These are phyloP conservation scores for Procapra przewalskii DNA, from an alignment of 2,113 vertebrate species.

Conservation along the genomic window DNA sequence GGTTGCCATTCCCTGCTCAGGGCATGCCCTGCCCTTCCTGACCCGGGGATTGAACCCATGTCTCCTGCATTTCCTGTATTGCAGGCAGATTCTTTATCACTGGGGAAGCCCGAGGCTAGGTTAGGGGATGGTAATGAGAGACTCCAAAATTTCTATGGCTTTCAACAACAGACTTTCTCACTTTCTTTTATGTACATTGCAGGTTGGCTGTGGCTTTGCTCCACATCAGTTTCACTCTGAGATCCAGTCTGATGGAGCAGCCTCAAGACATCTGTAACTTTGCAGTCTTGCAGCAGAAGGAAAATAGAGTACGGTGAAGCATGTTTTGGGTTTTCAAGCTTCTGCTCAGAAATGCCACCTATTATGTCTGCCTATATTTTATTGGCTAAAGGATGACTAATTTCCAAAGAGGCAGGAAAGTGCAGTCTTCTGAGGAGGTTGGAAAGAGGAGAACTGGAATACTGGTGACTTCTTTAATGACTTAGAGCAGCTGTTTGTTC, in stretches of 20 bases:
- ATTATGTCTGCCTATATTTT: not conserved
- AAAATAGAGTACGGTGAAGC: not conserved
- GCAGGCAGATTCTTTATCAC: not conserved
- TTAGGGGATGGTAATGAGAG: not conserved
- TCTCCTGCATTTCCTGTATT: not conserved
- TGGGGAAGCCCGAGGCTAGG: not conserved
- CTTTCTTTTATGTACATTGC: not conserved
- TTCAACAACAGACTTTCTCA: not conserved
- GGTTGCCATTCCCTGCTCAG: not conserved
- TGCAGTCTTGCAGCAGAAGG: not conserved
- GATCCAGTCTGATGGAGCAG: not conserved
- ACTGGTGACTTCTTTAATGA: not conserved
- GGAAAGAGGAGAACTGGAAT: not conserved
- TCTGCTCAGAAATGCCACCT: slow-evolving; percentile 26
- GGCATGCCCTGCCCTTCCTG: not conserved
- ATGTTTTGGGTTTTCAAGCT: not conserved
- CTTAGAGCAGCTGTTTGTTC: not conserved
- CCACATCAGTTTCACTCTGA: not conserved
- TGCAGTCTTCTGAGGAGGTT: not conserved
- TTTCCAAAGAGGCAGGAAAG: not conserved
- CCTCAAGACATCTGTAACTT: not conserved
- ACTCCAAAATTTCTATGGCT: not conserved
- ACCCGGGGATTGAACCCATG: not conserved
- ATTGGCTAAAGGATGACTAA: not conserved
- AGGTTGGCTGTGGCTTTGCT: not conserved